Base-by-base conservation (phyloP, 2,888 invertebrate species). In the Calliphora vomitoria region DNA sequence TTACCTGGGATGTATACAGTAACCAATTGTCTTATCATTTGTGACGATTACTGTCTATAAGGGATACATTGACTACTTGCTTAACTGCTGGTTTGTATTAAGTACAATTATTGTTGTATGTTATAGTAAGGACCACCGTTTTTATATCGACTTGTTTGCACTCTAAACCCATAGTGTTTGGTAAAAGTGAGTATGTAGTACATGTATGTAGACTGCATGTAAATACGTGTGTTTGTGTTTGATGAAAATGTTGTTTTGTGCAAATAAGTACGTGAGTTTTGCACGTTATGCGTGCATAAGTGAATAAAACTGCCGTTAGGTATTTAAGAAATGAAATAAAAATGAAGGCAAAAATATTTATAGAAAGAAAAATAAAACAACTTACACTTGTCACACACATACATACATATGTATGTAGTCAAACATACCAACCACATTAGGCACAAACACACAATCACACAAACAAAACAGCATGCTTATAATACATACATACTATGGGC, bases 281-380 rank as follows among this genome's bases (percentile, higher is more conserved):
- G 91, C 91, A 90, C 91, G 91, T 92, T 92, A 92, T 91, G 92
- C 91, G 90, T 90, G 90, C 90, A 90, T 92, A 92, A 92, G 92
- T 92, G 93, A 92, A 92, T 92, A 92, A 92, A 92, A 92, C 89
- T 91, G 92, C 92, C 92, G 90, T 90, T 91, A 92, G 92, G 93
- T 91, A 92, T 92, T 92, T 92, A 91, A 90, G 89, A 89, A 90
- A 88, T 82, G 76, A 90, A 87, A 81, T 87, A 85, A 85, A 87
- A 78, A 82, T 68, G 55, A 71, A 71, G 58, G 69, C 44, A 76
- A 62, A 85, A 71, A 83, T 74, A 89, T 88, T 75, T 41, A 68
- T 55, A 47, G 76, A 86, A 86, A 89, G 80, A 55, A 53, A 74
- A 86, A 80, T 79, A 85, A 87, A 82, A 76, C 66, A 76, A 68